Base-by-base conservation (phyloP, 2,888 invertebrate genomes). In the Campaea margaritaria region DNA sequence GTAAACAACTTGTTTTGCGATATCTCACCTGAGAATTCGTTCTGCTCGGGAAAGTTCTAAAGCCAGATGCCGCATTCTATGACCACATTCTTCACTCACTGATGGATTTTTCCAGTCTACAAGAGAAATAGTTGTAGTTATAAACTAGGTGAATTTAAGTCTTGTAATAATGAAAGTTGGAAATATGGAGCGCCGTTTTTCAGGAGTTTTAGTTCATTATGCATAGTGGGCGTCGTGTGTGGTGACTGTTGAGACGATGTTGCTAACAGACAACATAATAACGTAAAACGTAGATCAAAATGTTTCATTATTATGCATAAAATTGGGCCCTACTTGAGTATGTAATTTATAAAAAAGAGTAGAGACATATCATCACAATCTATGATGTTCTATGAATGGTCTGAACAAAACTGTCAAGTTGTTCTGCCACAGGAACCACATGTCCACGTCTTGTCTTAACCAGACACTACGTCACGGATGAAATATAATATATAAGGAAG, bases 61-160 rank as follows among this genome's bases (percentile, higher is more conserved):
- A 27, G 81, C 73, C 62, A 91, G 75, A 77, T 84, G 79, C 66
- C 74, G 83, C 78, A 88, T 80, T 69, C 78, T 80, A 64, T 78
- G 73, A 67, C 86, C 85, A 69, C 90, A 90, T 74, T 85, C 84
- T 65, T 83, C 80, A 62, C 74, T 77, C 38, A 82, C 75, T 58
- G 78, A 69, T 45, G 76, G 47, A 27, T 47, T 43, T 51, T 63
- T 51, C 65, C 64, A 65, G 57, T 53, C 56, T 59, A 59, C 59
- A 39, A 65, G 52, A 58, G 64, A 57, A 61, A 58, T 58, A 46
- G 44, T 50, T 62, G 8, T 11, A 45, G 57, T 59, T 58, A 49
- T 39, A 31, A 16, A 21, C 1, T 36, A 36, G 5, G 48, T 10
- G 27, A 42, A 14, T 34, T 31, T 38, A 45, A 28, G 42, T 41